Evolutionary conservation across 2,888 invertebrate genomes (phyloP).

Genomic region (Cloeon dipterum): DNA sequence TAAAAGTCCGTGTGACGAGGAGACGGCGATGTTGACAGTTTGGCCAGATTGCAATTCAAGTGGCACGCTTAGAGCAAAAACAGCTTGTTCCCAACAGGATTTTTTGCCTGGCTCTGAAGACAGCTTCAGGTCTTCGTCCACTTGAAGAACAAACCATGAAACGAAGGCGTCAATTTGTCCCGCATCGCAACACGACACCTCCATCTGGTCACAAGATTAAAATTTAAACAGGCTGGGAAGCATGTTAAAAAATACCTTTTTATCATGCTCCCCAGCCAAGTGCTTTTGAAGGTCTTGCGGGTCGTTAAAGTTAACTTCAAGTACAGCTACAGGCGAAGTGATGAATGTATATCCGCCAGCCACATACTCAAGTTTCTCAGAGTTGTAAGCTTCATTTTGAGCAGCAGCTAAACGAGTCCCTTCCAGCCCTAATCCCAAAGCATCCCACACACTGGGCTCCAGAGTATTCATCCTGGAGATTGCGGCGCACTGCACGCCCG

Average conservation of each 20-base stretch:
- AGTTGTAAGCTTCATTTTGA: constrained; percentile 36
- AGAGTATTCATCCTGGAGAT: constrained; percentile 15
- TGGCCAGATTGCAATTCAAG: constrained; percentile 14
- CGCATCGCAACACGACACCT: constrained; percentile 18
- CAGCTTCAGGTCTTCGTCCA: constrained; percentile 34
- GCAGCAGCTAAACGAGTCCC: constrained; percentile 8
- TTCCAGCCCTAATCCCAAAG: neutral
- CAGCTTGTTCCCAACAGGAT: constrained; percentile 56
- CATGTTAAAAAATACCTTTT: too few relatives aligned
- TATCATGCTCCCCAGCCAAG: constrained; percentile 13
- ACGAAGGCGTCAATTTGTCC: constrained; percentile 39
- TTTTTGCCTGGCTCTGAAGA: constrained; percentile 29
- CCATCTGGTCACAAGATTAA: too few relatives aligned
- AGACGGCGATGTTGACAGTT: constrained; percentile 16
- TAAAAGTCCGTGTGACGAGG: constrained; percentile 20
- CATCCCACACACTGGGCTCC: neutral
- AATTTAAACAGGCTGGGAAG: too few relatives aligned
- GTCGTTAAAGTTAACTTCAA: constrained; percentile 39
- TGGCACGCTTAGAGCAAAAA: constrained; percentile 33
- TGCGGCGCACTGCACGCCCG: constrained; percentile 31
- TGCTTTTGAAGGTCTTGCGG: constrained; percentile 21
- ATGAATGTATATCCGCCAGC: constrained; percentile 27
- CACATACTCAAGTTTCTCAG: constrained; percentile 34
- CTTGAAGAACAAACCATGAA: constrained; percentile 48
- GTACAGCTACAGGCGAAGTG: constrained; percentile 27